These are phyloP conservation scores for Apostichopus japonicus DNA, from an alignment of 35 echinoderm and acorn worm genomes.

Conservation along the genomic window DNA sequence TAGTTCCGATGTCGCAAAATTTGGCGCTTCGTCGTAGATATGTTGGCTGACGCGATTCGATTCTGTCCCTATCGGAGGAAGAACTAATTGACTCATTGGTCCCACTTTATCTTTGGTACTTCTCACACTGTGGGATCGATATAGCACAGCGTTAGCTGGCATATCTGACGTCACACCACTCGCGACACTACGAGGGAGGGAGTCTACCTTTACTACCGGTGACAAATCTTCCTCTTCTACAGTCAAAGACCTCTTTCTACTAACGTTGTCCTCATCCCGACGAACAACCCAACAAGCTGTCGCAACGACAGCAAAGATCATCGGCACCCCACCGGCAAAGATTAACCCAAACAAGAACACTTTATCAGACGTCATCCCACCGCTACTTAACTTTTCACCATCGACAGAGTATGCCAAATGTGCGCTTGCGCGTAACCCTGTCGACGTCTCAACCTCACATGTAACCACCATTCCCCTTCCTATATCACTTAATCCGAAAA, in stretches of 20 bases:
- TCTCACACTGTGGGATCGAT: background rate
- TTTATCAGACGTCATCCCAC: conserved; percentile 4
- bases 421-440: background rate
- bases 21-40: conserved; percentile 46
- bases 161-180: conserved; percentile 48
- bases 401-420: background rate
- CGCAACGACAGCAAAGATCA: conserved; percentile 27
- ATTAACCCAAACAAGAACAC: conserved; percentile 38
- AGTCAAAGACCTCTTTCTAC: conserved; percentile 22
- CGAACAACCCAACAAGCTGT: conserved; percentile 27
- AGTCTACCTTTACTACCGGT: background rate
- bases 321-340: conserved; percentile 9
- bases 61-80: conserved; percentile 10
- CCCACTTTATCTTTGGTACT: conserved; percentile 45
- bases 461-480: conserved; percentile 32
- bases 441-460: conserved; percentile 11
- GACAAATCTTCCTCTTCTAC: conserved; percentile 36
- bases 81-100: conserved; percentile 25
- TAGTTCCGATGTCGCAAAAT: conserved; percentile 44
- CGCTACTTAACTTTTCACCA: background rate
- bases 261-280: background rate
- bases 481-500: conserved; percentile 1
- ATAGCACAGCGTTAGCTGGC: conserved; percentile 15
- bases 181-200: conserved; percentile 8
- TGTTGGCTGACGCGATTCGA: conserved; percentile 13